phyloP scores from a whole-genome alignment of 2,888 invertebrate species.

The Stenolophus ochropezus region DNA sequence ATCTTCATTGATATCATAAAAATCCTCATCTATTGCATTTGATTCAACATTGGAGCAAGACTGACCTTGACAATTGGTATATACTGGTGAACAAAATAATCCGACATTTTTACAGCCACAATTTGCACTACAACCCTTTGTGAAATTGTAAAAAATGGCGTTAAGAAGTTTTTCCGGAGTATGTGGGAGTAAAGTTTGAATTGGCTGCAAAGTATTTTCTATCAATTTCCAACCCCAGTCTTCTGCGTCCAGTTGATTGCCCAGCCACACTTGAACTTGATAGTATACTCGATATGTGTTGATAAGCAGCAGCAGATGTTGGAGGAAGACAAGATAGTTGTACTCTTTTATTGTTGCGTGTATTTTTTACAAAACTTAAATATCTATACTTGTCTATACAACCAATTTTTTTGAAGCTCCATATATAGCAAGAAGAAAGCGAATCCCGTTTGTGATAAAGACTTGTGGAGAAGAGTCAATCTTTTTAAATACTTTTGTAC shows the following conservation, averaged over 20 bases:
- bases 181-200: constrained; percentile 44
- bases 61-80: constrained; percentile 9
- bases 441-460: constrained; percentile 65
- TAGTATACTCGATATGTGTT: constrained; percentile 66
- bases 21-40: constrained; percentile 41
- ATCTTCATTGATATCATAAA: constrained; percentile 26
- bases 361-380: constrained; percentile 64
- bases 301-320: constrained; percentile 63
- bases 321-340: constrained; percentile 64
- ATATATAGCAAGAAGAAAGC: constrained; percentile 65
- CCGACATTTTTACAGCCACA: constrained; percentile 65
- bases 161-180: constrained; percentile 65
- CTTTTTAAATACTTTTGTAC: constrained; percentile 62
- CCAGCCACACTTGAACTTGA: constrained; percentile 65
- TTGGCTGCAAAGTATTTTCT: constrained; percentile 56
- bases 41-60: constrained; percentile 65
- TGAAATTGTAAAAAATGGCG: constrained; percentile 65
- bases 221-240: constrained; percentile 66
- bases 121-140: constrained; percentile 64
- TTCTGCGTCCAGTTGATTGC: constrained; percentile 63
- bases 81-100: neutral
- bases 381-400: constrained; percentile 65
- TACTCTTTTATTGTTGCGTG: constrained; percentile 62
- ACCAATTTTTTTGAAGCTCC: constrained; percentile 64
- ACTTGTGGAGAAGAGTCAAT: constrained; percentile 62